These are phyloP conservation scores for Notarius quadriscutis DNA, from an alignment of 2,113 vertebrate species.

Conservation along the genomic window DNA sequence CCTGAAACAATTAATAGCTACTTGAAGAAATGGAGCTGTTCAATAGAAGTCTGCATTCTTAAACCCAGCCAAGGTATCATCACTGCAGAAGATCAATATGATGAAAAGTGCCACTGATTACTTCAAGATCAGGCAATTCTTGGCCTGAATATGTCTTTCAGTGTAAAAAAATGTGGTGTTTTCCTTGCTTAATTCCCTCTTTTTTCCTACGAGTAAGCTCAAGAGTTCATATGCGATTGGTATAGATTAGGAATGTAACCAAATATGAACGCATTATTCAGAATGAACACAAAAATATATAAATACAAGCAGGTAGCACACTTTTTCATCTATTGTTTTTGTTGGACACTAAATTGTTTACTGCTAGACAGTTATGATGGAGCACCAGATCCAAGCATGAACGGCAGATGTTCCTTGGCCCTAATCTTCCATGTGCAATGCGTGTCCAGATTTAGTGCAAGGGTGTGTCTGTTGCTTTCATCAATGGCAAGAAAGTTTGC, in stretches of 20 bases:
- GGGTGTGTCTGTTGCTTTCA: neutral
- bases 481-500: neutral
- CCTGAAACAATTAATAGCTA: constrained; percentile 62
- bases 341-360: neutral
- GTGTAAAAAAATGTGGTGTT: neutral
- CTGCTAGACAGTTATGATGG: neutral
- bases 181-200: neutral
- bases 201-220: neutral
- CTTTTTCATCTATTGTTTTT: neutral
- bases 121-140: constrained; percentile 5
- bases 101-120: constrained; percentile 35
- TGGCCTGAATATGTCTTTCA: neutral
- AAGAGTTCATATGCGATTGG: neutral
- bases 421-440: neutral
- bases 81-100: neutral
- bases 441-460: neutral
- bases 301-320: neutral
- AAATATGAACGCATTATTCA: neutral
- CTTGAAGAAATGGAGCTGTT: constrained; percentile 41
- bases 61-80: constrained; percentile 26
- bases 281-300: neutral
- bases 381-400: neutral
- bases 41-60: constrained; percentile 14
- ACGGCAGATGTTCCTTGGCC: neutral
- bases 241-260: neutral